Base-by-base conservation (phyloP, 2,888 invertebrate species). In the Frankliniella fusca region DNA sequence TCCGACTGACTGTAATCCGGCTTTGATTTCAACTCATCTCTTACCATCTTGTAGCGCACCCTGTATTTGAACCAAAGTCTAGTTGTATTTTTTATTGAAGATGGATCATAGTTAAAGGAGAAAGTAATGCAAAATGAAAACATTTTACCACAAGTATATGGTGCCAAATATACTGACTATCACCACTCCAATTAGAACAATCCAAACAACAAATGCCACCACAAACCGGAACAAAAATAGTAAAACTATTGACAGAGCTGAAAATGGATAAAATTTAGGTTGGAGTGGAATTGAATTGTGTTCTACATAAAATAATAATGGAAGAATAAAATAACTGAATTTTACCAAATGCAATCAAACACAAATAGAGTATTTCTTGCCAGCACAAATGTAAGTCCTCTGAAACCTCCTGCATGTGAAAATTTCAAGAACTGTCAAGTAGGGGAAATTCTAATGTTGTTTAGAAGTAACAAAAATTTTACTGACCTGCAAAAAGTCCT, bases 181-280 rank as follows among this genome's bases (percentile, higher is more conserved):
- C 15, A 90, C 88, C 12, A 90, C 90, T 18, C 90, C 90, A 79
- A 90, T 86, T 28, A 93, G 87, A 27, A 92, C 89, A n/a, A 91
- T 85, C 91, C 93, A 93, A 83, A 93, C 91, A 23, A 93, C 89
- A 82, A 91, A 86, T 81, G 90, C 90, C 28, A 91, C 92, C 83
- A 92, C 86, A 86, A 89, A 92, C 76, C 89, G 86, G 83, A 88
- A 87, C 84, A 92, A 88, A 84, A 92, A 90, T 48, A 92, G 87
- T 82, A 92, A 87, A 81, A 92, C 88, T 2, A 90, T 85, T 0
- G 92, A 91, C 82, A 91, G 87, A n/a, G 87, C 92, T 91, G 86
- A 83, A 89, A 89, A 83, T 84, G 83, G 84, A 86, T 65, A 83
- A 84, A 81, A 65, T 38, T 76, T 27, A 48, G 76, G n/a, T 27